Conservation (phyloP, 2,113 vertebrate species). For the human (Homo sapiens) region DNA sequence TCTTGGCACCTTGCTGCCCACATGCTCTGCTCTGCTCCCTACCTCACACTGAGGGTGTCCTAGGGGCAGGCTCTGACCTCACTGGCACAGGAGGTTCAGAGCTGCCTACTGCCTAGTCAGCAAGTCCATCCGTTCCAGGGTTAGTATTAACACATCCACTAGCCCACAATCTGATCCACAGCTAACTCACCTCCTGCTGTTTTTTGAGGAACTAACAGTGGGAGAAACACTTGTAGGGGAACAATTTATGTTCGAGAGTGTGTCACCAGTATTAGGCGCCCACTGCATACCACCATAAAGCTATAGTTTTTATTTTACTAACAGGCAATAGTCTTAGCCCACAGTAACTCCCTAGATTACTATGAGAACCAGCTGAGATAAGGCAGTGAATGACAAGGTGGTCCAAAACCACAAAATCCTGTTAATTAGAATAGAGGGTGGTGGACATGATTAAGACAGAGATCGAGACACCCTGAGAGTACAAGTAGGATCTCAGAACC, state of each 20-base stretch:
- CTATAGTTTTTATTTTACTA: not conserved
- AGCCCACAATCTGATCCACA: not conserved
- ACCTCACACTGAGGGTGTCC: not conserved
- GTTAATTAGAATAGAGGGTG: not conserved
- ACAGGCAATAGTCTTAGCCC: not conserved
- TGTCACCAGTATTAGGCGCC: not conserved
- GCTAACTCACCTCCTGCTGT: not conserved
- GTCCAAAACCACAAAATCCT: not conserved
- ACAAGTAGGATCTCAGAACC: not conserved
- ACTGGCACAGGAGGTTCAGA: not conserved
- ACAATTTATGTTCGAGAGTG: not conserved
- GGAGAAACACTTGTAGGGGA: not conserved
- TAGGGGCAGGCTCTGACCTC: not conserved
- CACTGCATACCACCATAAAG: not conserved
- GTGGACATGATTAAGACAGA: not conserved
- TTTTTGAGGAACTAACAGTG: not conserved
- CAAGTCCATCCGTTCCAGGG: not conserved
- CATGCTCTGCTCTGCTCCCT: not conserved
- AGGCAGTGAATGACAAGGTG: not conserved
- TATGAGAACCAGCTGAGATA: not conserved
- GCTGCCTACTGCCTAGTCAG: not conserved
- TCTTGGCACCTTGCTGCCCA: not conserved
- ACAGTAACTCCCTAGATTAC: not conserved
- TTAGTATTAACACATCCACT: not conserved
- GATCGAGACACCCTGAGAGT: not conserved